Evolutionary conservation across 2,888 invertebrate species (phyloP), one percentile per base, ranked within the genome.

Genomic region (Dolichopus griseipennis): DNA sequence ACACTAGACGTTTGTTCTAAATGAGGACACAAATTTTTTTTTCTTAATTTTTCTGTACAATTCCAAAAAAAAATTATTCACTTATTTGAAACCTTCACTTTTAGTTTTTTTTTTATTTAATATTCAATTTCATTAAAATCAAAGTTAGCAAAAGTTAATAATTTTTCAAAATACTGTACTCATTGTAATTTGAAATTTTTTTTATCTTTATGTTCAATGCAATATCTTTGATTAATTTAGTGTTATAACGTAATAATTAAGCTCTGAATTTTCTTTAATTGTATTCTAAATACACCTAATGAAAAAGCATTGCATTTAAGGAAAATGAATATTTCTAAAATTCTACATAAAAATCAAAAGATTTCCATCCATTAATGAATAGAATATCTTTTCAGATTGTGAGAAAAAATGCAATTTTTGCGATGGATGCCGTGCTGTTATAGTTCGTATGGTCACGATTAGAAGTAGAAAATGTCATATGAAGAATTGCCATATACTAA

Each of bases 381-480:
- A 52, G 52, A 52, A 52, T 15, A 18, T 52, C 52, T 52, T 52
- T 18, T 18, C 6, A 52, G 6, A 18, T 52, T 52, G 15, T 15
- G 52, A 52, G 52, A 18, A 52, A 52, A 27, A 18, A 52, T 52
- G 52, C 52, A 52, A 52, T 52, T 52, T 41, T n/a, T 52, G 52
- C 52, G 52, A 52, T 52, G 52, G 52, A 52, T 52, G 52, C 52
- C 52, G 52, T 52, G 52, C 52, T 52, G 52, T 52, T 27, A 52
- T 52, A 52, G n/a, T 52, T 52, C 52, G 52, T 52, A 52, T 52
- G 52, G 52, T 52, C 52, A 52, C 52, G 52, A 52, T 52, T 18
- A 52, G 15, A 52, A 52, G 8, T 52, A 52, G 1, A 52, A 52
- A 52, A 52, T 52, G 52, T 52, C 52, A 52, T 52, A 2, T 18